Evolutionary conservation across 1,140 invertebrate species (phyloP), one percentile per base, ranked within the genome.

Genomic region (Galleria mellonella): DNA sequence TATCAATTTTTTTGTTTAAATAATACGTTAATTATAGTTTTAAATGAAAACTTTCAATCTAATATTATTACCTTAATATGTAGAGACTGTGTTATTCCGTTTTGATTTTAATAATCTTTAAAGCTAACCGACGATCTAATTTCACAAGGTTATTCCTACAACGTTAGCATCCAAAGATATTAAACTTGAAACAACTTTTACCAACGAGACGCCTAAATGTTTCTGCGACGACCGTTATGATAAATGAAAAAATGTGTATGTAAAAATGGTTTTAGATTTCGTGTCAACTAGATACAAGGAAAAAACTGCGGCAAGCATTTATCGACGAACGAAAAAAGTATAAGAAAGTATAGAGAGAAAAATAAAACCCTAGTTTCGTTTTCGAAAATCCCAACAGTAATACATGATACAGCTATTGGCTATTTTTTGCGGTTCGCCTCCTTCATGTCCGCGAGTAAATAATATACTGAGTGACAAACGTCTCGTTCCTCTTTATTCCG

Each of bases 401-500:
- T 33, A 7, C 33, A 27, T 23, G 13, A 33, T 35, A 38, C 27
- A 37, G 15, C 14, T 38, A 31, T 23, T 23, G 17, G 17, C 43
- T 15, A 43, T 53, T 63, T 62, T 64, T 64, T 52, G 45, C 47
- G 37, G 37, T 43, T 63, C 57, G 56, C 58, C 51, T 41, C 43
- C 39, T 23, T 53, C 50, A 56, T 48, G 62, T 66, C 59, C 66
- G 53, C 42, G 50, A 57, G 62, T 68, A 70, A 78, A 75, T 73
- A 73, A 72, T 73, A 74, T 65, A 78, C 69, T 68, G 67, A 81
- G 73, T 77, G 73, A 73, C 67, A 77, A 75, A 70, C 62, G 62
- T 57, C 47, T 48, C 54, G 51, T 53, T 67, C 47, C 65, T 68
- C 60, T 71, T 73, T 70, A 71, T 72, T 67, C 68, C 58, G 64